These are phyloP conservation scores for Mormyrus proboscirostris DNA, from an alignment of 2,797 vertebrate species.

Conservation along the genomic window DNA sequence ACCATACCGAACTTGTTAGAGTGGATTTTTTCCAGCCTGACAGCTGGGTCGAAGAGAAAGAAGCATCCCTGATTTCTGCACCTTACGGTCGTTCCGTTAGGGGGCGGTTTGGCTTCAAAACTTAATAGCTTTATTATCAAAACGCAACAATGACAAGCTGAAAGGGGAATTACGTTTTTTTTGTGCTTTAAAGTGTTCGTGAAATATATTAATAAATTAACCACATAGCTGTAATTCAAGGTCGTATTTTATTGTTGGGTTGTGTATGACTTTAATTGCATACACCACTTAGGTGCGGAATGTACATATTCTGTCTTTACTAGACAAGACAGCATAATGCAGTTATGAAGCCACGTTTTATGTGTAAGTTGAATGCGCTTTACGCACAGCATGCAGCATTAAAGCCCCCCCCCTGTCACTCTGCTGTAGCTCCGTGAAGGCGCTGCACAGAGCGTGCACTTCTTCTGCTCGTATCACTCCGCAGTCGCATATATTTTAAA, in stretches of 20 bases:
- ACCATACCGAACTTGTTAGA: slow-evolving; percentile 29
- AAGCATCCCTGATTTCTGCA: neutral
- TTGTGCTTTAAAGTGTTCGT: neutral
- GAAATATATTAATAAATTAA: neutral
- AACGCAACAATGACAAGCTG: neutral
- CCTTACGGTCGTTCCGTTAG: neutral
- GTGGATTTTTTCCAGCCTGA: slow-evolving; percentile 43
- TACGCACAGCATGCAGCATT: neutral
- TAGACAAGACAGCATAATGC: neutral
- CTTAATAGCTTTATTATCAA: slow-evolving; percentile 30
- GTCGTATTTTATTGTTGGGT: neutral
- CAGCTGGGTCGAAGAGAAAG: slow-evolving; percentile 48
- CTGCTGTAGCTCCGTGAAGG: neutral
- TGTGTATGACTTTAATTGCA: neutral
- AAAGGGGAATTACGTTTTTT: neutral
- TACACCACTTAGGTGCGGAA: neutral
- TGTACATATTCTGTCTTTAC: neutral
- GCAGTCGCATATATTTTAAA: neutral
- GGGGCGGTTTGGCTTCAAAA: slow-evolving; percentile 23
- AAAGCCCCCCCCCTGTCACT: neutral
- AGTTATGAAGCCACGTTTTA: neutral
- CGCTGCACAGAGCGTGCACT: neutral
- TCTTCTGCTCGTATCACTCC: slow-evolving; percentile 26
- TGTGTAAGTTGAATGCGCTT: neutral
- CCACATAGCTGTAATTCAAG: neutral